Evolutionary conservation across 1,140 invertebrate genomes (phyloP).

Genomic region (Drosophila mojavensis): DNA sequence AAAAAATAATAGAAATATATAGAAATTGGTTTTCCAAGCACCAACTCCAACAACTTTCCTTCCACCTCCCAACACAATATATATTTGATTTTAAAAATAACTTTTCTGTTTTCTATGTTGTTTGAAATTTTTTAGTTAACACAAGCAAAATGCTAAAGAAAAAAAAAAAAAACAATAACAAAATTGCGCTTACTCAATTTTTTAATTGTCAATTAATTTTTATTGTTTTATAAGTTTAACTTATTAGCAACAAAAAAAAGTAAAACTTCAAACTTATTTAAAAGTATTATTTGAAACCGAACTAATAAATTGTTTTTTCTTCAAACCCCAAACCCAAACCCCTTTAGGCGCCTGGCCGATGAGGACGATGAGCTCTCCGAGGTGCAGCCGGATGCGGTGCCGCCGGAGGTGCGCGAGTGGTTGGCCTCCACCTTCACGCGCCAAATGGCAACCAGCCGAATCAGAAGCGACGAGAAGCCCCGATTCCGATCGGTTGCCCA

Average conservation of each 20-base stretch:
- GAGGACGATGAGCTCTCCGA: slow-evolving; percentile 97
- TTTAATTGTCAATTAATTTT: slow-evolving; percentile 15
- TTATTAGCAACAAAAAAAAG: slow-evolving; percentile 32
- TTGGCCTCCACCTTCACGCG: slow-evolving; percentile 98
- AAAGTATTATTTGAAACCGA: slow-evolving; percentile 4
- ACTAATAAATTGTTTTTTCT: slow-evolving; percentile 52
- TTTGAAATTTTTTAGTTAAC: slow-evolving; percentile 12
- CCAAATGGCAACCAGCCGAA: slow-evolving; percentile 90
- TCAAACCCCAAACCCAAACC: slow-evolving; percentile 21
- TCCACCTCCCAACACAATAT: slow-evolving; percentile 26
- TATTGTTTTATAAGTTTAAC: slow-evolving; percentile 30
- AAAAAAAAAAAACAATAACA: slow-evolving; percentile 12
- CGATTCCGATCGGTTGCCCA: slow-evolving; percentile 98
- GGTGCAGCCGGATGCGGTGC: slow-evolving; percentile 97
- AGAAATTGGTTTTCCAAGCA: slow-evolving; percentile 22
- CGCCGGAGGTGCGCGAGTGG: slow-evolving; percentile 98
- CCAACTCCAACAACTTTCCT: slow-evolving; percentile 13
- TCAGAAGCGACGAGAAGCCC: slow-evolving; percentile 91
- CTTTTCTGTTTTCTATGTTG: slow-evolving; percentile 2
- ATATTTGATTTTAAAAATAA: not conserved
- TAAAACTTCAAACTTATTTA: not conserved
- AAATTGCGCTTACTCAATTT: slow-evolving; percentile 24
- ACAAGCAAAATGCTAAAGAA: not conserved
- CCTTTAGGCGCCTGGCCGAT: slow-evolving; percentile 89
- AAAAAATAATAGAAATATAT: not conserved